These are phyloP conservation scores for Aptenodytes forsteri DNA, from an alignment of 2,113 vertebrate species.

Conservation along the genomic window DNA sequence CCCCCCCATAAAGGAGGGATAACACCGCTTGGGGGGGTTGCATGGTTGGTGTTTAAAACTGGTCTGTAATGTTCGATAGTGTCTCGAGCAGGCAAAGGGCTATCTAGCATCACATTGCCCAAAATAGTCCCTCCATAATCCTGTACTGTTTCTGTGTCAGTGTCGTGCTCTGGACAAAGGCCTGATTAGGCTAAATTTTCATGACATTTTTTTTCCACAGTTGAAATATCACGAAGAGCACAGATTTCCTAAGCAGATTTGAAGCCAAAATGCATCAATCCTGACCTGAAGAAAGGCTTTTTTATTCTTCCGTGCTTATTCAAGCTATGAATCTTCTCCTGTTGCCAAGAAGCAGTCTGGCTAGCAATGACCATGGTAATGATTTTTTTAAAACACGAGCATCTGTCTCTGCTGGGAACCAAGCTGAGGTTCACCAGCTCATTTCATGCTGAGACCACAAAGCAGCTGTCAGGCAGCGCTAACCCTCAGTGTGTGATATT, in stretches of 20 bases:
- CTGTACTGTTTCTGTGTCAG: neutral
- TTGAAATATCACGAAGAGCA: neutral
- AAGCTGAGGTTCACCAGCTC: neutral
- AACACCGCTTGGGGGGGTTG: rapidly evolving
- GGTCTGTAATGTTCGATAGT: neutral
- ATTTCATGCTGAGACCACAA: slow-evolving; percentile 10
- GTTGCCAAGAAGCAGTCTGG: neutral
- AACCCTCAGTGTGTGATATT: neutral
- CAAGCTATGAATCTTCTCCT: neutral
- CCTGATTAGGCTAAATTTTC: neutral
- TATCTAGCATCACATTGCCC: neutral
- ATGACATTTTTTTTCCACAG: neutral
- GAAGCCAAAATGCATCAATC: neutral
- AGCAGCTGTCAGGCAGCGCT: neutral
- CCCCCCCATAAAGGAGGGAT: neutral
- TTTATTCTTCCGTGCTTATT: neutral
- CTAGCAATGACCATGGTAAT: neutral
- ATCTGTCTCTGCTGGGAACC: neutral
- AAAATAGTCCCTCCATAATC: neutral
- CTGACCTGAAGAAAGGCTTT: neutral
- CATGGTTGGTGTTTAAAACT: neutral
- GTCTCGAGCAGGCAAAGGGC: neutral
- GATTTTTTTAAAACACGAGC: neutral
- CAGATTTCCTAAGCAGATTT: neutral
- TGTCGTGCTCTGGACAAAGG: neutral